Evolutionary conservation across 2,113 vertebrate genomes (phyloP).

Genomic region (Muntiacus reevesi): DNA sequence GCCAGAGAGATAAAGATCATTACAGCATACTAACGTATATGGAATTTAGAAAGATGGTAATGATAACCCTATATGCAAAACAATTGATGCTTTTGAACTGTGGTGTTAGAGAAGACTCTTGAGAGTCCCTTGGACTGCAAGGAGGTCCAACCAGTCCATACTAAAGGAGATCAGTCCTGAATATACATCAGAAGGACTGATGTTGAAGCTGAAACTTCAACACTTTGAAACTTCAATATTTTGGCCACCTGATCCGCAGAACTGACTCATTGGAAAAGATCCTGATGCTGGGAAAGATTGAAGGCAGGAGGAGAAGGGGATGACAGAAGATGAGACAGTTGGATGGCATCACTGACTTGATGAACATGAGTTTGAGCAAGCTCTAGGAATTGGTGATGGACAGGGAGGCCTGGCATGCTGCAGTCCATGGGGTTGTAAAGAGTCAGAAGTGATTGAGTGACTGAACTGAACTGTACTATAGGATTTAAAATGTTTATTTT

Average conservation of each 20-base stretch:
- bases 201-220: neutral
- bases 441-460: neutral
- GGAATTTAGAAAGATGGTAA: too few relatives aligned
- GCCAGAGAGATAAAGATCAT: too few relatives aligned
- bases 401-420: neutral
- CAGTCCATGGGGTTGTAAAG: neutral
- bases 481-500: neutral
- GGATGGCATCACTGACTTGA: neutral
- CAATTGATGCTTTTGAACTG: neutral
- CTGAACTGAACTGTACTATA: neutral
- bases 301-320: neutral
- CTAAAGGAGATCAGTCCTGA: neutral
- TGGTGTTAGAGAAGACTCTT: neutral
- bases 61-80: neutral
- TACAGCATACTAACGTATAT: too few relatives aligned
- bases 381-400: fast-evolving
- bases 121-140: neutral
- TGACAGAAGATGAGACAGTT: neutral
- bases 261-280: neutral
- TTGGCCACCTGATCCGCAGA: neutral
- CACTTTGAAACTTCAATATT: neutral
- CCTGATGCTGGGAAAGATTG: neutral
- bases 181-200: neutral
- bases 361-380: neutral
- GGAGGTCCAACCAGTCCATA: neutral